phyloP scores from a whole-genome alignment of 2,797 vertebrate species.

The Siniperca obscura region DNA sequence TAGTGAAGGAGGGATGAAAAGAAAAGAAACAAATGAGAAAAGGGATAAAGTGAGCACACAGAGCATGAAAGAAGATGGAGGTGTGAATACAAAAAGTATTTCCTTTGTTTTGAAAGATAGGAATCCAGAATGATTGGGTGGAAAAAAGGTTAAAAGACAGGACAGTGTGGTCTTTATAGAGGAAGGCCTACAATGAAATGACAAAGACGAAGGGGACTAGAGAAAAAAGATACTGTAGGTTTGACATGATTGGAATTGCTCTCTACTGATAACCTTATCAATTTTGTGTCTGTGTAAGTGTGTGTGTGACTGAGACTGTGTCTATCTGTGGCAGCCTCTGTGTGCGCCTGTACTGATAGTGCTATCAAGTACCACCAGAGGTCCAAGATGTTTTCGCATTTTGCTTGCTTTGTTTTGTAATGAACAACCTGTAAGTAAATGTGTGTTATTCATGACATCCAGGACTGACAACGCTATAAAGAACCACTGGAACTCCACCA shows the following conservation, averaged over 20 bases:
- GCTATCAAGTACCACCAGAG: slow-evolving; percentile 13
- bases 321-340: slow-evolving; percentile 42
- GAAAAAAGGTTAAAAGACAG: neutral
- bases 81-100: slow-evolving; percentile 2
- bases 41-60: neutral
- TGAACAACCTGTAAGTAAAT: slow-evolving; percentile 11
- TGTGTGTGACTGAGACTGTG: slow-evolving; percentile 31
- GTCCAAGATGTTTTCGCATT: slow-evolving; percentile 11
- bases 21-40: slow-evolving; percentile 23
- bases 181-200: slow-evolving; percentile 25
- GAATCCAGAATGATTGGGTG: neutral
- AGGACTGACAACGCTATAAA: slow-evolving; percentile 99
- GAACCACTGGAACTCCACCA: slow-evolving; percentile 99
- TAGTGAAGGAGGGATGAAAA: slow-evolving; percentile 6
- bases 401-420: slow-evolving; percentile 10
- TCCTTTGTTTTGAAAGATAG: neutral
- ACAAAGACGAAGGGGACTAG: neutral
- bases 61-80: slow-evolving; percentile 18
- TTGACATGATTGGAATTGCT: slow-evolving; percentile 50
- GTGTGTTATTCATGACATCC: slow-evolving; percentile 14
- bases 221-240: slow-evolving; percentile 18
- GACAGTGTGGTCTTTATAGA: neutral
- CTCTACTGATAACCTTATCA: slow-evolving; percentile 61
- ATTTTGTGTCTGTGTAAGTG: neutral
- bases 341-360: slow-evolving; percentile 54